Conservation (phyloP, 2,113 vertebrate species). For the Pomatostomus ruficeps region DNA sequence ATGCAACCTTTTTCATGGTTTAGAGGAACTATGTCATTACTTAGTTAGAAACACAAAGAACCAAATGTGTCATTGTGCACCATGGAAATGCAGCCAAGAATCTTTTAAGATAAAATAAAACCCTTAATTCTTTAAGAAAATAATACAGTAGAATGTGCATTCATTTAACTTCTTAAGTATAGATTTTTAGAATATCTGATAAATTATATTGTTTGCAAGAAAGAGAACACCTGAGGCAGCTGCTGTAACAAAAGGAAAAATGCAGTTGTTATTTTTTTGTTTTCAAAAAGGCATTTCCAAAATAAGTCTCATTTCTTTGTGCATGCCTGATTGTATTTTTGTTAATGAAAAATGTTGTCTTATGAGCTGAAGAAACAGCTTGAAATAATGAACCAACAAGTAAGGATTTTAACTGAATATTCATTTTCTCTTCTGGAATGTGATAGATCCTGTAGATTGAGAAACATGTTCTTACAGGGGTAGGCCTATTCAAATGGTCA, state of each 20-base stretch:
- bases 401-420: background rate
- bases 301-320: background rate
- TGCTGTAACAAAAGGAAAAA: slow-evolving; percentile 45
- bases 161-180: slow-evolving; percentile 38
- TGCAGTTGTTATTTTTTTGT: background rate
- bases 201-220: background rate
- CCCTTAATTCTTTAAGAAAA: slow-evolving; percentile 46
- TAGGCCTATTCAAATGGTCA: background rate
- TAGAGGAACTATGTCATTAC: slow-evolving; percentile 66
- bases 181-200: slow-evolving; percentile 56
- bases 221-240: slow-evolving; percentile 46
- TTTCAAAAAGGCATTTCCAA: background rate
- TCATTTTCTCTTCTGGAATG: background rate
- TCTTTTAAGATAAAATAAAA: slow-evolving; percentile 56
- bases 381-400: background rate
- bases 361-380: background rate
- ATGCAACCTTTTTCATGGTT: slow-evolving; percentile 68
- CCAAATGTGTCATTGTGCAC: slow-evolving; percentile 68
- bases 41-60: slow-evolving; percentile 67
- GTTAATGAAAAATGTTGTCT: background rate
- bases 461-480: background rate
- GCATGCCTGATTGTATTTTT: background rate
- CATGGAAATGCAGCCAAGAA: slow-evolving; percentile 59
- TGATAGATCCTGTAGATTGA: background rate
- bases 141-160: slow-evolving; percentile 1